Base-by-base conservation (phyloP, 2,797 vertebrate genomes). In the Anas capensis region DNA sequence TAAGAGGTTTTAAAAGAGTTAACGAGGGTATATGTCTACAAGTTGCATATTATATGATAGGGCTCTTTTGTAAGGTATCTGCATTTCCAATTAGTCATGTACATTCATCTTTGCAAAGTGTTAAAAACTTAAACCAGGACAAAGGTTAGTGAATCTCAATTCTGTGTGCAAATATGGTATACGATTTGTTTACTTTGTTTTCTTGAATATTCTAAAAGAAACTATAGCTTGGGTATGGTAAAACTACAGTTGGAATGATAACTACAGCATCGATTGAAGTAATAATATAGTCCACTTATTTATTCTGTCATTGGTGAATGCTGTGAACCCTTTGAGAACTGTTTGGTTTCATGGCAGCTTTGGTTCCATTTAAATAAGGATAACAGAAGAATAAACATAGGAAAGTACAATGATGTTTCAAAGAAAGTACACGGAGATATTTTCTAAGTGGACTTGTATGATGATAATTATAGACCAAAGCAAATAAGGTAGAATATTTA, bases 401-500 rank as follows among this genome's bases (percentile, higher is more conserved):
- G 76, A 89, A 90, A 91, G 78, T 91, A 73, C 31, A 44, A 58
- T 65, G 86, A 94, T 71, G 48, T 97, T 94, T 96, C 94, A 92
- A 82, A 90, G 83, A 95, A 97, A 96, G 92, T 95, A 94, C 92
- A 95, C 79, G 95, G 95, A 91, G 90, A 66, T 94, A 96, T 92
- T 96, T 97, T 98, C 81, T 91, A 97, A 97, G 97, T 98, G 97
- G 97, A 96, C 96, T 97, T 92, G 95, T 98, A 96, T 97, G 98
- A 79, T 97, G 96, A 97, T 95, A 93, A 98, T 97, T 98, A 96
- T 96, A 98, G 97, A 98, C 98, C 98, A 98, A 98, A 98, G 98
- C 97, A 97, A 98, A 98, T 97, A 98, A 97, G 97, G 97, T 97
- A 97, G 97, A 98, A 97, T 98, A 98, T 98, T 98, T 98, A 98